Conservation (phyloP, 23 tunicate genomes). For the Aplidium turbinatum region DNA sequence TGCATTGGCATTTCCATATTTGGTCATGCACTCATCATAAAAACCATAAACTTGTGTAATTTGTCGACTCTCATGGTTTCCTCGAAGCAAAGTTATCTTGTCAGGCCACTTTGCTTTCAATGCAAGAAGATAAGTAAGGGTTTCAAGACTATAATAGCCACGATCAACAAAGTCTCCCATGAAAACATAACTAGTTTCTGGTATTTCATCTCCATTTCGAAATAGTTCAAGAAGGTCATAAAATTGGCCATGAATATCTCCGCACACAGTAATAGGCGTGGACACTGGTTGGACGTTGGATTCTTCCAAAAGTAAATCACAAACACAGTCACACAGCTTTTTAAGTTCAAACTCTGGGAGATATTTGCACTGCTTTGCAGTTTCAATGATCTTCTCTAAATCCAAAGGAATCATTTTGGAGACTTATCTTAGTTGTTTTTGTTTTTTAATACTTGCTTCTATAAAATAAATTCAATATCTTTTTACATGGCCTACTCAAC, state of each 20-base stretch:
- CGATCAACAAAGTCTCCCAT: constrained; percentile 99
- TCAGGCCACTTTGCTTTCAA: constrained; percentile 92
- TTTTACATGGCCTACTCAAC: too few species aligned
- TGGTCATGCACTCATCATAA: constrained; percentile 95
- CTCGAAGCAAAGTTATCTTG: constrained; percentile 80
- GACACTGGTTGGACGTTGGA: constrained; percentile 98
- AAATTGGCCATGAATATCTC: constrained; percentile 99
- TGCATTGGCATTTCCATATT: constrained; percentile 95
- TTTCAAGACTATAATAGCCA: constrained; percentile 96
- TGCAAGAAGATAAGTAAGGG: constrained; percentile 83
- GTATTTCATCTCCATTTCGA: constrained; percentile 90
- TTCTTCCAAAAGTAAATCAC: constrained; percentile 89
- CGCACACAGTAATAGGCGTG: constrained; percentile 98
- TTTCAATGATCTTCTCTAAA: constrained; percentile 85
- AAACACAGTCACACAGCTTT: constrained; percentile 91
- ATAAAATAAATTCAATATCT: too few species aligned
- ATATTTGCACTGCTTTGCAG: constrained; percentile 89
- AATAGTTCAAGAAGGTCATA: constrained; percentile 93
- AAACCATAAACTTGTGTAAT: constrained; percentile 99
- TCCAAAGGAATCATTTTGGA: constrained; percentile 66
- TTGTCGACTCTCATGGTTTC: constrained; percentile 97
- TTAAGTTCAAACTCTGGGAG: constrained; percentile 95
- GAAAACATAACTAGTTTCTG: constrained; percentile 94
- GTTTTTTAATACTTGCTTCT: too few species aligned
- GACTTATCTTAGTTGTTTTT: too few species aligned